A percentile compares a stretch with the other conserved stretches of the same genome.
Evolutionary conservation across 53 echinoderm and acorn worm species (phyloP).

Genomic region (Holothuria leucospilota): DNA sequence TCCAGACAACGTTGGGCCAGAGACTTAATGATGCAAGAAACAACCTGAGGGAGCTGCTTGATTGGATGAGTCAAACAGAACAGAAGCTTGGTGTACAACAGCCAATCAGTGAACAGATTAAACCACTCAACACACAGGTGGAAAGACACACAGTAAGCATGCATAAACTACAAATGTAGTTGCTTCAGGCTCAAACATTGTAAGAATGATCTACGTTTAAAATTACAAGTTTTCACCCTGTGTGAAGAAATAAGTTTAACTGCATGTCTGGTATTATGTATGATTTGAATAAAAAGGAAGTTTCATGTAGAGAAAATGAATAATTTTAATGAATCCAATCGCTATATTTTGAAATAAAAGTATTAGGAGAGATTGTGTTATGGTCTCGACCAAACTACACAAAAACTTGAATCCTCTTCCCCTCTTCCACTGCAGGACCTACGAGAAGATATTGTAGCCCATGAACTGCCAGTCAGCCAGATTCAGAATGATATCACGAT

Average conservation of each 20-base stretch:
- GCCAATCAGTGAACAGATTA: conserved; percentile 92
- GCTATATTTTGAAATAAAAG: too few species aligned
- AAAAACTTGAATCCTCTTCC: not conserved
- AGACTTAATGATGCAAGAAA: conserved; percentile 70
- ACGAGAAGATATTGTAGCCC: conserved; percentile 78
- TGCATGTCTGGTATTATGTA: too few species aligned
- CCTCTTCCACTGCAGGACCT: conserved; percentile 71
- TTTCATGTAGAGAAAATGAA: too few species aligned
- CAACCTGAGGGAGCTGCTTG: conserved; percentile 69
- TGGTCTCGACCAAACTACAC: too few species aligned
- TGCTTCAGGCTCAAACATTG: too few species aligned
- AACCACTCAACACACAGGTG: conserved; percentile 82
- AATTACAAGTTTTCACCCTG: too few species aligned
- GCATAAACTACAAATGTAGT: too few species aligned
- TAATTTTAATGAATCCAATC: too few species aligned
- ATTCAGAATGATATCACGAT: conserved; percentile 66
- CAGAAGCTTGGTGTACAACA: conserved; percentile 93
- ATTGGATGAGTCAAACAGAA: conserved; percentile 91
- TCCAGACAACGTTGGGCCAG: conserved; percentile 74
- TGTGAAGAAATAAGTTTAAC: too few species aligned
- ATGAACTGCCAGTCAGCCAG: conserved; percentile 85
- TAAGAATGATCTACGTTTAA: too few species aligned
- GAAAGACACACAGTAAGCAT: conserved; percentile 85
- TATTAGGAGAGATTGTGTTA: too few species aligned
- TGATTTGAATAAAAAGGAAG: too few species aligned